These are phyloP conservation scores for Lordiphosa andalusiaca DNA, from an alignment of 2,888 invertebrate species.

Conservation along the genomic window DNA sequence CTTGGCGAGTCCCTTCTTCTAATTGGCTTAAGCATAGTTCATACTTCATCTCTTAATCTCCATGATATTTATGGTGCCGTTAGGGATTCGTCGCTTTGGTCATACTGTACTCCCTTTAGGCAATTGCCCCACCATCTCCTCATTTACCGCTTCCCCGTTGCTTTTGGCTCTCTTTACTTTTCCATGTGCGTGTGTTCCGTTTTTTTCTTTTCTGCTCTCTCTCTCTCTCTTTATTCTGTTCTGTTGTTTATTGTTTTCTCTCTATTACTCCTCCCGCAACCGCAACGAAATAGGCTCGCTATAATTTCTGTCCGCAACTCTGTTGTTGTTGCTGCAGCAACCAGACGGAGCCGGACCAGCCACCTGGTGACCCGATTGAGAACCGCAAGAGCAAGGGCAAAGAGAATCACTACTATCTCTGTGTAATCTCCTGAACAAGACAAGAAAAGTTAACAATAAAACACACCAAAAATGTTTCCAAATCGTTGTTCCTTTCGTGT, in stretches of 20 bases:
- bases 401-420: slow-evolving; percentile 55
- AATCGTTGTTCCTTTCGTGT: too few relatives aligned
- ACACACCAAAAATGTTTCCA: too few relatives aligned
- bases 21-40: slow-evolving; percentile 14
- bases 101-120: too few relatives aligned
- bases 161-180: background rate
- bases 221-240: slow-evolving; percentile 69
- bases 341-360: slow-evolving; percentile 28
- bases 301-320: slow-evolving; percentile 76
- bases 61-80: background rate
- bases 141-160: slow-evolving; percentile 5
- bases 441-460: too few relatives aligned
- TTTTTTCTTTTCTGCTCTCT: slow-evolving; percentile 46
- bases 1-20: too few relatives aligned
- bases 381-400: slow-evolving; percentile 25
- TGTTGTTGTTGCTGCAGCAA: slow-evolving; percentile 57
- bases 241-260: slow-evolving; percentile 56
- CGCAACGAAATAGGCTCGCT: slow-evolving; percentile 68
- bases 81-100: slow-evolving; percentile 3
- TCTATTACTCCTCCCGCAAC: slow-evolving; percentile 54
- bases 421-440: slow-evolving; percentile 51
- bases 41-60: slow-evolving; percentile 5
- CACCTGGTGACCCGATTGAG: slow-evolving; percentile 18
- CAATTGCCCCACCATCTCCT: slow-evolving; percentile 1
- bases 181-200: slow-evolving; percentile 21